phyloP scores from a whole-genome alignment of 1,140 invertebrate species.

The Teleopsis dalmanni region DNA sequence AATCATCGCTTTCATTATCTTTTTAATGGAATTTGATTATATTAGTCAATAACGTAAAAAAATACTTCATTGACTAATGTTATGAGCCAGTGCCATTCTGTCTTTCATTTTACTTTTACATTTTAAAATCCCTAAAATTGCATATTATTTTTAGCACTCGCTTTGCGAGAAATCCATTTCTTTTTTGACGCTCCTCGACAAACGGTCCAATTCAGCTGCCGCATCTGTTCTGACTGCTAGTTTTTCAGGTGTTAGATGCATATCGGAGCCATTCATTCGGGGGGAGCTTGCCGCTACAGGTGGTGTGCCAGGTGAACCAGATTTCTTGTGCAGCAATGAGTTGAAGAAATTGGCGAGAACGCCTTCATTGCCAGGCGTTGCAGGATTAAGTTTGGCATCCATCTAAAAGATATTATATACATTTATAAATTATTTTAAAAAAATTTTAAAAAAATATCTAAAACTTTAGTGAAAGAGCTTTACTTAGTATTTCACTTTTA shows the following conservation, averaged over 20 bases:
- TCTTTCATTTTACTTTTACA: too few relatives aligned
- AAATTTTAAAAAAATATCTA: background rate
- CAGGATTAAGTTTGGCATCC: constrained; percentile 57
- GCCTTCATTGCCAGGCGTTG: constrained; percentile 75
- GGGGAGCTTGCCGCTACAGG: constrained; percentile 29
- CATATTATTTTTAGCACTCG: constrained; percentile 42
- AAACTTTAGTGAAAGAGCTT: background rate
- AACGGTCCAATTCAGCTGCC: constrained; percentile 83
- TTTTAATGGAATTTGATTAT: background rate
- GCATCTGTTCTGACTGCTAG: constrained; percentile 76
- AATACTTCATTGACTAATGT: too few relatives aligned
- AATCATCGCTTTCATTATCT: too few relatives aligned
- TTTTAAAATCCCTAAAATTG: too few relatives aligned
- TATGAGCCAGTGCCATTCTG: too few relatives aligned
- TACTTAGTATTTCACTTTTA: background rate
- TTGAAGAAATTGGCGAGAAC: constrained; percentile 98
- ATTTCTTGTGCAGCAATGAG: constrained; percentile 89
- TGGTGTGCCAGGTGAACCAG: constrained; percentile 54
- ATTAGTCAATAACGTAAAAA: background rate
- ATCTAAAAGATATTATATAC: constrained; percentile 49
- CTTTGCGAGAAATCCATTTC: constrained; percentile 42
- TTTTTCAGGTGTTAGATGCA: constrained; percentile 50
- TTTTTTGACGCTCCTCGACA: constrained; percentile 54
- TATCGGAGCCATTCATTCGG: constrained; percentile 39
- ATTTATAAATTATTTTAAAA: background rate